Base-by-base conservation (phyloP, 2,113 vertebrate species). In the Corythoichthys intestinalis region DNA sequence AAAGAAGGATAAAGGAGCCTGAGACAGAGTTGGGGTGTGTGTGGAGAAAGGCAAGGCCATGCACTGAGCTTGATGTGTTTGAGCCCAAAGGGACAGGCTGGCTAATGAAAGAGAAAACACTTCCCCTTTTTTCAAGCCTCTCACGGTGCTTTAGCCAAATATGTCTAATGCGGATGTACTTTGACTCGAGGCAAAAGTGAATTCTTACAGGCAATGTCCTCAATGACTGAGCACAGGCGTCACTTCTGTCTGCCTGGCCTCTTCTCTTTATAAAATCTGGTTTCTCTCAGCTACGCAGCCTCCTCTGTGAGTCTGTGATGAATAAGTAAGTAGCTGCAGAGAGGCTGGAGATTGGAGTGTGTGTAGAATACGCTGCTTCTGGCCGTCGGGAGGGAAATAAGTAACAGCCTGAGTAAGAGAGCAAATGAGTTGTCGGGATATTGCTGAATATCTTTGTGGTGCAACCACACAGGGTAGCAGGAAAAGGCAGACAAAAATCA, bases 81-180 rank as follows among this genome's bases (percentile, higher is more conserved):
- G 78, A 82, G 79, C 83, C 83, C 73, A 79, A 76, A 87, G 86
- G 83, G 72, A 87, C 73, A 75, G 75, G 46, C 66, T 69, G 70
- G 77, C 84, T 87, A 88, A 91, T 88, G 82, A 88, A 86, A 87
- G 79, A 63, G 69, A 87, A 90, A 84, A 85, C 71, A 58, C 49
- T 59, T 70, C 74, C 67, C 75, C 78, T 20, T 61, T 72, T 72
- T 74, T 67, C 82, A 1, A 34, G 53, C 10, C 78, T 71, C 78
- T 71, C 15, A 0, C 66, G 65, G 63, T 61, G 70, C 71, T 83
- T 84, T 67, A 78, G 78, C 81, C 79, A 78, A 75, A 85, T 79
- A 64, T 81, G 81, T 68, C 63, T 6, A 7, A 71, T 39, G 47
- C 54, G 50, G 71, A 72, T 84, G 56, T 76, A 69, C 76, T 85